phyloP scores from a whole-genome alignment of 2,797 vertebrate species.

The Macropodus opercularis region DNA sequence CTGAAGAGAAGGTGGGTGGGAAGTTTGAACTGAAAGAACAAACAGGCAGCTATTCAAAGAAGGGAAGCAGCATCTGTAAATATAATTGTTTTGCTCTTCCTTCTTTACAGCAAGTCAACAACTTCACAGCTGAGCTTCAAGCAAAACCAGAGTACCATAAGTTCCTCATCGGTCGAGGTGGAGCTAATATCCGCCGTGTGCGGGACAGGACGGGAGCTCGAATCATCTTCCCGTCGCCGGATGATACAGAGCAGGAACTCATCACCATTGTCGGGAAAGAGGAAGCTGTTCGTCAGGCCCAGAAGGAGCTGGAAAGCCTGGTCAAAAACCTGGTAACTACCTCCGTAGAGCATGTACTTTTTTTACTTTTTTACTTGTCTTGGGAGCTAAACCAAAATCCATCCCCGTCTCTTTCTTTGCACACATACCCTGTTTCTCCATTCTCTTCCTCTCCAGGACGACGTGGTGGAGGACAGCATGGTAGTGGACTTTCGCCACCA shows the following conservation, averaged over 20 bases:
- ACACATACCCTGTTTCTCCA: background rate
- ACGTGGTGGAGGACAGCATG: slow-evolving; percentile 85
- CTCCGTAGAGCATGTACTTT: background rate
- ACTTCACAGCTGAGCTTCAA: slow-evolving; percentile 81
- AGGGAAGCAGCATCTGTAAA: no score
- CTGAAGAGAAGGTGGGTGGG: slow-evolving; percentile 83
- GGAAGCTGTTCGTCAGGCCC: slow-evolving; percentile 80
- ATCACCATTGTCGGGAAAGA: slow-evolving; percentile 86
- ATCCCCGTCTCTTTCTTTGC: background rate
- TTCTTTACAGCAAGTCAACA: slow-evolving; percentile 82
- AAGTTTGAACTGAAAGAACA: no score
- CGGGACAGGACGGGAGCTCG: slow-evolving; percentile 81
- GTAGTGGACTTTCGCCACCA: slow-evolving; percentile 82
- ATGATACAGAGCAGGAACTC: slow-evolving; percentile 83
- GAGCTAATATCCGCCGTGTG: slow-evolving; percentile 82
- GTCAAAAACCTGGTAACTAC: slow-evolving; percentile 83
- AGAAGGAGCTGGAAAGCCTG: slow-evolving; percentile 82
- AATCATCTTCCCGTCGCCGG: slow-evolving; percentile 83
- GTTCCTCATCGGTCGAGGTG: slow-evolving; percentile 84
- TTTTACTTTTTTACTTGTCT: background rate
- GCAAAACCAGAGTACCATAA: slow-evolving; percentile 87
- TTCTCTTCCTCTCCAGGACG: slow-evolving; percentile 71
- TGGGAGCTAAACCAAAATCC: background rate
- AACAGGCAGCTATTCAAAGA: no score
- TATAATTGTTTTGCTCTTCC: no score